Evolutionary conservation across 2,888 invertebrate species (phyloP).

Genomic region (Metopia argyrocephala): DNA sequence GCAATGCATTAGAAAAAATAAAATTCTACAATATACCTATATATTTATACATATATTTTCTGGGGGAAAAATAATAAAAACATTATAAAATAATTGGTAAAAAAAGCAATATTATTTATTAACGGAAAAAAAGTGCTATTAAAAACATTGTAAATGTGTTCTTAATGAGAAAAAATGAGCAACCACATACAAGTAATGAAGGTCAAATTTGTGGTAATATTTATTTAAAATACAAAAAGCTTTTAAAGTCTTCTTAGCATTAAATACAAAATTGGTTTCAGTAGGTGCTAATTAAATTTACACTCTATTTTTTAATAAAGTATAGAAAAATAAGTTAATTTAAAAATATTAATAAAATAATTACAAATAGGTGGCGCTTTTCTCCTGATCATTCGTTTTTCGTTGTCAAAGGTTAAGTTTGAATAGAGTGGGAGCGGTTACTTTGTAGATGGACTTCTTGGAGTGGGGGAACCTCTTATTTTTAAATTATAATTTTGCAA

Average conservation of each 20-base stretch:
- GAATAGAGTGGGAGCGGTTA: no score
- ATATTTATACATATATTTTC: background rate
- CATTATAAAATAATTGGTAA: background rate
- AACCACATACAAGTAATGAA: background rate
- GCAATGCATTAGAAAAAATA: background rate
- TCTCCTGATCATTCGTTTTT: no score
- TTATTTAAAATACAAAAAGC: background rate
- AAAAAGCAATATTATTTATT: conserved; percentile 5
- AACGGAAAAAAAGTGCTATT: background rate
- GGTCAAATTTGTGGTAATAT: conserved; percentile 13
- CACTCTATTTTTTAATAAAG: background rate
- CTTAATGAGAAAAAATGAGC: background rate
- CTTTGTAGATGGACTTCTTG: no score
- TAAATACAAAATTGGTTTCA: background rate
- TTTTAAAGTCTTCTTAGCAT: background rate
- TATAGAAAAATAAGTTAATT: no score
- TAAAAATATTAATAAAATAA: no score
- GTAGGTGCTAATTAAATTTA: conserved; percentile 2
- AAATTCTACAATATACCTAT: no score
- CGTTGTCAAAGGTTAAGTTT: no score
- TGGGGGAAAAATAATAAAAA: background rate
- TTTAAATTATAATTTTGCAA: no score
- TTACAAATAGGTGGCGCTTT: no score
- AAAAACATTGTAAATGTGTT: background rate
- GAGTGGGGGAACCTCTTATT: no score